A percentile compares a stretch with the other conserved stretches of the same genome.
Conservation (phyloP, 2,113 vertebrate species). For the Cyrtonyx montezumae region DNA sequence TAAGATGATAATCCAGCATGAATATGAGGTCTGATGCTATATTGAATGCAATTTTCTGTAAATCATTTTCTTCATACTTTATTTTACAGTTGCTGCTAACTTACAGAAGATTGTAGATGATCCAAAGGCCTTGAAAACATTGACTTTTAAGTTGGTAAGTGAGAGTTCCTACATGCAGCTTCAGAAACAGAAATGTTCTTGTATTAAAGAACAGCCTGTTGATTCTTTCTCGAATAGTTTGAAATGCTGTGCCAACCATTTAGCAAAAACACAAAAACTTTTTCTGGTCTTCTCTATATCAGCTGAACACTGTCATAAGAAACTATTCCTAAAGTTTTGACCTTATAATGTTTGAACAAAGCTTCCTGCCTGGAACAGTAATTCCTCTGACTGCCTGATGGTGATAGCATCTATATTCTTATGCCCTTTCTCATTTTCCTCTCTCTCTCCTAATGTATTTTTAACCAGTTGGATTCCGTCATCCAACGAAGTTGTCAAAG, state of each 20-base stretch:
- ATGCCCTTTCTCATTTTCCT: background rate
- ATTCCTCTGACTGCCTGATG: background rate
- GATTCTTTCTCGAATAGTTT: background rate
- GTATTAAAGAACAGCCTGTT: background rate
- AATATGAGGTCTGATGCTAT: conserved; percentile 24
- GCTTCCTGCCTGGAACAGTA: background rate
- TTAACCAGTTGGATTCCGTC: background rate
- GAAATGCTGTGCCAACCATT: background rate
- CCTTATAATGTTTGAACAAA: background rate
- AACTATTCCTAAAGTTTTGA: background rate
- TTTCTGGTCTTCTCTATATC: background rate
- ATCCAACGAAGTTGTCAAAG: background rate
- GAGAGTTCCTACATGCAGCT: background rate
- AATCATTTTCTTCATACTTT: conserved; percentile 49
- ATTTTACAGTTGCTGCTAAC: conserved; percentile 95
- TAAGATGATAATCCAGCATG: background rate
- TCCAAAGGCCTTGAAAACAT: conserved; percentile 93
- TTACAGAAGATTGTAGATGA: conserved; percentile 99
- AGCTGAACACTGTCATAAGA: background rate
- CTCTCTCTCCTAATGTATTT: background rate
- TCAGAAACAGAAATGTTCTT: background rate
- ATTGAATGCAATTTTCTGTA: conserved; percentile 30
- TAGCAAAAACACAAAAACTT: background rate
- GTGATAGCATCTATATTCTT: background rate
- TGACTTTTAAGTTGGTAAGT: conserved; percentile 99